Evolutionary conservation across 2,113 vertebrate genomes (phyloP), one percentile per base, ranked within the genome.

Genomic region (Silurus asotus): DNA sequence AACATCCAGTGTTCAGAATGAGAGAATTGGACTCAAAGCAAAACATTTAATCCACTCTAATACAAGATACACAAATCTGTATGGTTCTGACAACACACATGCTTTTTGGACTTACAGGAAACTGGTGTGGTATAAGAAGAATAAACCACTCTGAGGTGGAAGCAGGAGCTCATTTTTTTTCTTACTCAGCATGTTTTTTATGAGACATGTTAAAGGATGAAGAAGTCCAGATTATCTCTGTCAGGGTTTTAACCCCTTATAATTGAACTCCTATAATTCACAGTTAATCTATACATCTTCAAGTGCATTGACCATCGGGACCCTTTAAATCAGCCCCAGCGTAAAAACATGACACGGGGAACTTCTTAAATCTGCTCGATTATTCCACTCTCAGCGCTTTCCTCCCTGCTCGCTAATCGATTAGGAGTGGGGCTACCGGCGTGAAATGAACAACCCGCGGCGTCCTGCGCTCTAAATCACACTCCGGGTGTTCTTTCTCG

Each of bases 351-450:
- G 85, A 90, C 88, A 67, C 15, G 8, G 59, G 75, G 69, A 90
- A 90, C 65, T 87, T 88, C 82, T 72, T 87, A 87, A 89, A 91
- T 90, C 91, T 88, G 65, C n/a, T 4, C 62, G 80, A 87, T 86
- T 88, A 86, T 88, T 89, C 84, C 76, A 64, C 61, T 37, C 55
- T 91, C 90, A 92, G 90, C 89, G 84, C 78, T 90, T 88, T 89
- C 20, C 45, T 51, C 76, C 58, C 79, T 61, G 77, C 83, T 59
- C 19, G 74, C 19, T 88, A 87, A 90, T 91, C 89, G 88, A 90
- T 90, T 83, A 76, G 87, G 84, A 86, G 72, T 82, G 76, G 82
- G 77, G 83, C 62, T 62, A 70, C 81, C 77, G 69, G 77, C 75
- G 62, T 74, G 80, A 88, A 88, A 91, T 87, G 62, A 88, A 90